phyloP scores from a whole-genome alignment of 92 coral and sea anemone genomes.

The Phymanthus crucifer region DNA sequence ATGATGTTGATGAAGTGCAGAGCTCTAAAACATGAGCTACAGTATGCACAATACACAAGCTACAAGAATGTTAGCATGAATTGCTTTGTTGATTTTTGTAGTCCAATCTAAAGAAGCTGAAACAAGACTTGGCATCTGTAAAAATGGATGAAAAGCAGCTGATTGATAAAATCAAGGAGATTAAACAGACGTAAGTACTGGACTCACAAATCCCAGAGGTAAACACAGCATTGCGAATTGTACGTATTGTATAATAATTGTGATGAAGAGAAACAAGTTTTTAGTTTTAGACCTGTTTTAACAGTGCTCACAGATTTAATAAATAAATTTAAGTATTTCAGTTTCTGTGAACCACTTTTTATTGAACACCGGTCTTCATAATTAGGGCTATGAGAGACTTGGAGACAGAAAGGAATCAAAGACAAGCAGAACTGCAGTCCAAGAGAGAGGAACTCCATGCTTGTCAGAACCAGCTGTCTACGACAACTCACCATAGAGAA shows the following conservation, averaged over 20 bases:
- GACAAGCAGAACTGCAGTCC: constrained; percentile 65
- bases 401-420: constrained; percentile 84
- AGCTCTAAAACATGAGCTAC: no score
- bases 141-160: constrained; percentile 64
- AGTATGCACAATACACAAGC: background rate
- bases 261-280: no score
- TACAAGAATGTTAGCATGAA: background rate
- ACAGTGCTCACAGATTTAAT: no score
- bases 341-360: background rate
- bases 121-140: constrained; percentile 68
- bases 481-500: constrained; percentile 83
- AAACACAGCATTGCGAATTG: no score
- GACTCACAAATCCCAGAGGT: background rate
- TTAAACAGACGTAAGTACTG: constrained; percentile 78
- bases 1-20: no score
- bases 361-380: background rate
- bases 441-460: constrained; percentile 83
- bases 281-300: no score
- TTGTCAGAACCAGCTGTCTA: constrained; percentile 71
- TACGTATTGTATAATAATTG: no score
- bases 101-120: constrained; percentile 53
- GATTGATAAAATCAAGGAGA: constrained; percentile 79
- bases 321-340: no score
- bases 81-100: constrained; percentile 1
- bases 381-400: constrained; percentile 89